Evolutionary conservation across 2,113 vertebrate genomes (phyloP).

Genomic region (Rhinolophus ferrumequinum): DNA sequence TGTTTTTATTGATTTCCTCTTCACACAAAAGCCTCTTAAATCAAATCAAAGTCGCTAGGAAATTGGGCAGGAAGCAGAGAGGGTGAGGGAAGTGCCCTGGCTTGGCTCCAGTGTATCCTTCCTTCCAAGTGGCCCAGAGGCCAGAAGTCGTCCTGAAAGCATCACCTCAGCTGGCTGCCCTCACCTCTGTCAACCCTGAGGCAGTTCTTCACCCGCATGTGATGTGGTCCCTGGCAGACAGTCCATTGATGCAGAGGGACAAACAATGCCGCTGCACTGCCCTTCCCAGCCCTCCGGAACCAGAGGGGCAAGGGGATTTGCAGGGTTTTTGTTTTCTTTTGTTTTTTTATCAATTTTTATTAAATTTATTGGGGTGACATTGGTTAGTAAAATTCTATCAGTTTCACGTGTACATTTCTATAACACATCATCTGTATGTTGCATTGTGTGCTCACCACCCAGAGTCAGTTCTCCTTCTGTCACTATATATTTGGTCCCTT

Average conservation of each 20-base stretch:
- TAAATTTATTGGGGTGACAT: too few relatives aligned
- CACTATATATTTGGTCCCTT: too few relatives aligned
- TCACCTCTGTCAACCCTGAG: background rate
- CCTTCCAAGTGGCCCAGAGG: background rate
- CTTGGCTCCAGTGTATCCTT: background rate
- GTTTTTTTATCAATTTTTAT: too few relatives aligned
- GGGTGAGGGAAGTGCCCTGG: background rate
- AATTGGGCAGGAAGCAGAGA: background rate
- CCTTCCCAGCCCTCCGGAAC: too few relatives aligned
- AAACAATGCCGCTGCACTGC: background rate
- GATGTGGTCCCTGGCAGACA: background rate
- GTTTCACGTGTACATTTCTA: too few relatives aligned
- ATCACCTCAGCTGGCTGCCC: conserved; percentile 7
- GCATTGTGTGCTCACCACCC: too few relatives aligned
- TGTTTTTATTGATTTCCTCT: conserved; percentile 46
- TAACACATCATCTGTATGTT: too few relatives aligned
- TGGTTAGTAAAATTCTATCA: too few relatives aligned
- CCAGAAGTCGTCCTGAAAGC: conserved; percentile 30
- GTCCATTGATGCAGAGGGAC: background rate
- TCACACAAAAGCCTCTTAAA: conserved; percentile 53
- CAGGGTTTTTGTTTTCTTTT: too few relatives aligned
- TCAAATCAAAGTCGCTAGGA: conserved; percentile 44
- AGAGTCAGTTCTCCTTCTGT: too few relatives aligned
- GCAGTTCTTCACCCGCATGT: background rate
- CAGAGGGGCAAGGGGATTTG: background rate